Base-by-base conservation (phyloP, 2,797 vertebrate species). In the Pseudochirops cupreus region DNA sequence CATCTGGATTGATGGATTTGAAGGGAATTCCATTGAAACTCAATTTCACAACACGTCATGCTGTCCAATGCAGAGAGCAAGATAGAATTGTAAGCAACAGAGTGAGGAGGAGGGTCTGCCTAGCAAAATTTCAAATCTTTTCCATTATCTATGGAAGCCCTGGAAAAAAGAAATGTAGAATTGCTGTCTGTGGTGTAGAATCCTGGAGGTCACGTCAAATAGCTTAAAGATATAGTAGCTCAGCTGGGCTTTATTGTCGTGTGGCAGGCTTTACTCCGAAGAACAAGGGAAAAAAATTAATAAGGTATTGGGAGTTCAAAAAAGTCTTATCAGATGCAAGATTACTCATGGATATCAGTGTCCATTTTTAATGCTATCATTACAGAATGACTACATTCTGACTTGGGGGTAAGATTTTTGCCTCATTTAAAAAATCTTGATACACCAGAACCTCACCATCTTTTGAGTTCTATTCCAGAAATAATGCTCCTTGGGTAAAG, bases 21-120 rank as follows among this genome's bases (percentile, higher is more conserved):
- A 97, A 98, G 91, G 95, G 92, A 94, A 96, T 94, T 95, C 92
- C 97, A 95, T 53, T 97, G 95, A 96, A 98, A 97, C 93, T 96
- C 94, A 97, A 54, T 95, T 97, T 96, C 92, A 92, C 93, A 94
- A 56, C 52, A 56, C 0, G 46, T 55, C 33, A 95, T 53, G 46
- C 89, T 95, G 58, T 62, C 87, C 54, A 94, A 94, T 96, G 67
- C 92, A 94, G 94, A 74, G 92, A 96, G 94, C 92, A 95, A 58
- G 89, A 91, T 33, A 54, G 55, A 91, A 91, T 94, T 46, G 6
- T 91, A 93, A 95, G 50, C 53, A 92, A 67, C 58, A 92, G 91
- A 53, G 93, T 56, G 91, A 89, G 55, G 56, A 55, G 53, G 39
- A 91, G 53, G 54, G 0, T 52, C 95, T 91, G 59, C 91, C 29